Base-by-base conservation (phyloP, 2,113 vertebrate genomes). In the Rhynchomys soricoides region DNA sequence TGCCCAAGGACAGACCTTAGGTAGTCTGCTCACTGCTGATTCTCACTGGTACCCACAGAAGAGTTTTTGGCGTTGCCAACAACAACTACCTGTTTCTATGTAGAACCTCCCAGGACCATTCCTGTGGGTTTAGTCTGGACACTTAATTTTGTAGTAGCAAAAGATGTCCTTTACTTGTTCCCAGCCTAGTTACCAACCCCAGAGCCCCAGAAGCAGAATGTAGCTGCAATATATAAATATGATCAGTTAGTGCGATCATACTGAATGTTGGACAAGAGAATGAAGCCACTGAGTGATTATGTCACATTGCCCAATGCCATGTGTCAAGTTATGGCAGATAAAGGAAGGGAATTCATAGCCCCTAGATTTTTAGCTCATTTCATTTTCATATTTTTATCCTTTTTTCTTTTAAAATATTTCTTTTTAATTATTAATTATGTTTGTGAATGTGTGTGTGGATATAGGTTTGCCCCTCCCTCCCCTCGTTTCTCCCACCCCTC, bases 281-380 rank as follows among this genome's bases (percentile, higher is more conserved):
- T 86, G n/a, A n/a, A n/a, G n/a, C n/a, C n/a, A n/a, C n/a, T n/a
- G n/a, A n/a, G n/a, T n/a, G 22, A 91, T 62, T 74, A 91, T 68
- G 26, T 75, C 93, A 50, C 64, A 26, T 92, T 94, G 64, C 48
- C 55, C 37, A 92, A 34, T 48, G 59, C 90, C 93, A 62, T 37
- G 22, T 86, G 95, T 93, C 92, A 97, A 93, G 83, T 83, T 13
- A 24, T 59, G 37, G 57, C 87, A 96, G 37, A 90, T 34, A 86
- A 4, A 43, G 52, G 43, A 83, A 31, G 59, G 52, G 81, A 95
- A 94, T 64, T 81, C 79, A 92, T 88, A 59, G 70, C 45, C 64
- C 92, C 57, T 95, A 62, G 16, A 37, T 62, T 94, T 95, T 96
- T 75, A 93, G 66, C 10, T 92, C 50, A 26, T 86, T 92, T 90